Evolutionary conservation across 2,113 vertebrate species (phyloP), one percentile per base, ranked within the genome.

Genomic region (Nycticebus coucang): DNA sequence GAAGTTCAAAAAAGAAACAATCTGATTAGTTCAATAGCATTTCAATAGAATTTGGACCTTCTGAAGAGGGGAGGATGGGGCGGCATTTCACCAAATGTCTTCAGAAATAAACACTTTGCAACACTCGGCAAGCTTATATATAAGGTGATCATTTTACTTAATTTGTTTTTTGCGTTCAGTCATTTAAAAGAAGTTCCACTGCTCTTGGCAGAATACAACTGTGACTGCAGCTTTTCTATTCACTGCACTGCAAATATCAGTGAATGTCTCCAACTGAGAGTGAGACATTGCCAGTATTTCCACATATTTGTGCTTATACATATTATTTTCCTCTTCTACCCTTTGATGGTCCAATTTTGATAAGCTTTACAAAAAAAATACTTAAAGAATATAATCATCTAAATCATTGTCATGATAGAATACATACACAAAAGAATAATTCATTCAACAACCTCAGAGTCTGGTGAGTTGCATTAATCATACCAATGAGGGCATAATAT

Each of bases 111-210:
- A 62, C 11, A 37, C 69, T 37, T 86, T 26, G 93, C 71, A 57
- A 79, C 4, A 96, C 55, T 95, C 90, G 85, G 95, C 19, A 93
- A 91, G 62, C 75, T 87, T 66, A 53, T 2, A 18, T 60, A 24
- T 45, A 82, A 91, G 95, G 82, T 96, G 80, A 80, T 95, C 91
- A 96, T 96, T 97, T 95, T 87, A 81, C 30, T 84, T 94, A 80
- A 71, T 95, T 96, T 96, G 17, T 89, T 62, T 90, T 84, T 94
- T 87, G 89, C 87, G 66, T 66, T 78, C 80, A 75, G 8, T 78
- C n/a, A 41, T 96, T 96, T 95, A 91, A 96, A 94, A 94, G 18
- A 85, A 81, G 53, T 84, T 95, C 41, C 89, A 89, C 62, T 13
- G 5, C 72, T 90, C 30, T 83, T 87, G 85, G 87, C 7, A 97